Percentiles rank a stretch among this genome's conserved stretches.
These are phyloP conservation scores for Ophiothrix spiculata DNA, from an alignment of 35 echinoderm and acorn worm species.

Conservation along the genomic window DNA sequence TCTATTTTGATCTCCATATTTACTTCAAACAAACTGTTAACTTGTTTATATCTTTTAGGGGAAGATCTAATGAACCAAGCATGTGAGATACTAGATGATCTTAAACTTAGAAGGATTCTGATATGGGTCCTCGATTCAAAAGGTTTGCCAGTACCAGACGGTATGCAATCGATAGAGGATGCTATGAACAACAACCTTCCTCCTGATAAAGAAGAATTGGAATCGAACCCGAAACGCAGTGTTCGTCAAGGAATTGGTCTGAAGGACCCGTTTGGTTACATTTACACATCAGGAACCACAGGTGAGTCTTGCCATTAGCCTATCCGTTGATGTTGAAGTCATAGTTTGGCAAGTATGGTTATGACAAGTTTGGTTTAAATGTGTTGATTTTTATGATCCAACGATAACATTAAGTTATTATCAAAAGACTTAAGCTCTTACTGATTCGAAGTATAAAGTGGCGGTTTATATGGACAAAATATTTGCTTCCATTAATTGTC, in stretches of 20 bases:
- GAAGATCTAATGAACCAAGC: conserved; percentile 22
- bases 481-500: too few relatives aligned
- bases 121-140: conserved; percentile 67
- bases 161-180: conserved; percentile 21
- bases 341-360: background rate
- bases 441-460: too few relatives aligned
- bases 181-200: conserved; percentile 18
- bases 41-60: too few relatives aligned
- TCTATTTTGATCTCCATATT: too few relatives aligned
- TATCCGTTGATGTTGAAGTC: too few relatives aligned
- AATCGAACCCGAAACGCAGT: conserved; percentile 48
- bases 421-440: too few relatives aligned
- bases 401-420: too few relatives aligned
- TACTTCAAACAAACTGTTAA: too few relatives aligned
- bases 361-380: background rate
- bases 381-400: too few relatives aligned
- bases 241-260: conserved; percentile 68
- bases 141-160: conserved; percentile 3
- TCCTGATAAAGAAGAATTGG: conserved; percentile 23
- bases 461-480: too few relatives aligned
- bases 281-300: conserved; percentile 98
- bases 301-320: too few relatives aligned
- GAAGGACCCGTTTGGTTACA: conserved; percentile 71
- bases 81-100: conserved; percentile 64
- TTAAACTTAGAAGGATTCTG: conserved; percentile 26